Conservation (phyloP, 2,113 vertebrate genomes). For the Albula glossodonta region DNA sequence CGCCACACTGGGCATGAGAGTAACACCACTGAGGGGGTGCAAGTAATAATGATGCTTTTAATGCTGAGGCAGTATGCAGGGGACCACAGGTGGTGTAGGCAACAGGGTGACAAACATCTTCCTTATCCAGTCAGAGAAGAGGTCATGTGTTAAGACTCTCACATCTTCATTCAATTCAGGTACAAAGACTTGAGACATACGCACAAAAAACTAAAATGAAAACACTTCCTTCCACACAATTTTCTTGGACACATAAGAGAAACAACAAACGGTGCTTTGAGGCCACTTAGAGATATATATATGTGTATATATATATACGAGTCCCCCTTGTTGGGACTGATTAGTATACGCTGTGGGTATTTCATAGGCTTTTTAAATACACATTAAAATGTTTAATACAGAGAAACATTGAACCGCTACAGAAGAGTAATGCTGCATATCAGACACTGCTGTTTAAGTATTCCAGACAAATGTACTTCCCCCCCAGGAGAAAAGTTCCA, state of each 20-base stretch:
- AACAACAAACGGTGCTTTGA: constrained; percentile 43
- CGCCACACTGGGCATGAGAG: neutral
- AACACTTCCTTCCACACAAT: constrained; percentile 21
- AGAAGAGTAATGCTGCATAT: constrained; percentile 43
- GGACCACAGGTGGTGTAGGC: constrained; percentile 44
- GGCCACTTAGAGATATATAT: constrained; percentile 58
- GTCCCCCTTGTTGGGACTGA: constrained; percentile 45
- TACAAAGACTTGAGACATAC: constrained; percentile 19
- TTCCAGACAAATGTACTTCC: constrained; percentile 10
- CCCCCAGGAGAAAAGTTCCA: neutral
- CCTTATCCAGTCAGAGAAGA: constrained; percentile 20
- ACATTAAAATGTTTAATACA: constrained; percentile 51
- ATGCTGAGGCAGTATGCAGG: constrained; percentile 62
- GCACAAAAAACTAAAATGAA: constrained; percentile 26
- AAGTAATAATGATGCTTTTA: constrained; percentile 55
- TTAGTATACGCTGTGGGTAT: constrained; percentile 56
- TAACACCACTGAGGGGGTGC: constrained; percentile 3
- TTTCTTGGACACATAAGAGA: constrained; percentile 21
- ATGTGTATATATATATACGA: constrained; percentile 46
- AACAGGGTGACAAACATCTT: constrained; percentile 41
- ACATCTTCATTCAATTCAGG: constrained; percentile 39
- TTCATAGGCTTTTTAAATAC: constrained; percentile 60
- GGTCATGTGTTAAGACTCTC: constrained; percentile 33
- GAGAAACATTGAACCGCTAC: constrained; percentile 35
- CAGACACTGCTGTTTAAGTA: neutral